phyloP scores from a whole-genome alignment of 2,113 vertebrate species.

The Macrotus californicus region DNA sequence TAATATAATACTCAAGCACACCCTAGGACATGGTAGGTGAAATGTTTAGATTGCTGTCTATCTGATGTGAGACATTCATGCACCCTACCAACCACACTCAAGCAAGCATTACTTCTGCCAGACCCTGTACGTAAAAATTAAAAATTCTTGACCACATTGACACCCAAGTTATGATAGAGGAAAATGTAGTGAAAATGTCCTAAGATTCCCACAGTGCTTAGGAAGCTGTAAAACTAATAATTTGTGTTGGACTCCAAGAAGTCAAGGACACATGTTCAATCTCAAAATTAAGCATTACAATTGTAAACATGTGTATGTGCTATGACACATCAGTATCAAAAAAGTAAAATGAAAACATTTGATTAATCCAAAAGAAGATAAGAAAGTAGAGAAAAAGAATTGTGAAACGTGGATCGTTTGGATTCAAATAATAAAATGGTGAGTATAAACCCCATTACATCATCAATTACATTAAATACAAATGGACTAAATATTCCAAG shows the following conservation, averaged over 20 bases:
- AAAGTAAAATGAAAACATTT: neutral
- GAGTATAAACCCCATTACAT: neutral
- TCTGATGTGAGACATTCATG: no score
- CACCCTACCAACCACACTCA: no score
- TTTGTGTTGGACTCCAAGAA: neutral
- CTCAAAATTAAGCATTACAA: neutral
- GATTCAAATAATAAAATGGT: neutral
- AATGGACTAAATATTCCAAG: neutral
- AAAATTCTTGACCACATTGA: neutral
- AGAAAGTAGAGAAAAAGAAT: neutral
- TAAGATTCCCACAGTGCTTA: accelerated
- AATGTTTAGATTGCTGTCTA: no score
- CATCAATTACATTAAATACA: neutral
- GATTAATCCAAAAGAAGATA: neutral
- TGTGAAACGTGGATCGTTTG: neutral
- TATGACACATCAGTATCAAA: neutral
- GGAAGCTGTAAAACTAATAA: neutral
- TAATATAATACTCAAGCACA: no score
- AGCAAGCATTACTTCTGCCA: neutral
- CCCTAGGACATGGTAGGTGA: no score
- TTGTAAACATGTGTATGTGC: neutral
- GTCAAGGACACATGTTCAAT: neutral
- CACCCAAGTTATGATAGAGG: neutral
- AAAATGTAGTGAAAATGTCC: neutral
- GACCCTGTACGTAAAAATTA: neutral